A percentile compares a stretch with the other conserved stretches of the same genome.
These are phyloP conservation scores for Rhamnusium bicolor DNA, from an alignment of 2,888 invertebrate genomes.

Conservation along the genomic window DNA sequence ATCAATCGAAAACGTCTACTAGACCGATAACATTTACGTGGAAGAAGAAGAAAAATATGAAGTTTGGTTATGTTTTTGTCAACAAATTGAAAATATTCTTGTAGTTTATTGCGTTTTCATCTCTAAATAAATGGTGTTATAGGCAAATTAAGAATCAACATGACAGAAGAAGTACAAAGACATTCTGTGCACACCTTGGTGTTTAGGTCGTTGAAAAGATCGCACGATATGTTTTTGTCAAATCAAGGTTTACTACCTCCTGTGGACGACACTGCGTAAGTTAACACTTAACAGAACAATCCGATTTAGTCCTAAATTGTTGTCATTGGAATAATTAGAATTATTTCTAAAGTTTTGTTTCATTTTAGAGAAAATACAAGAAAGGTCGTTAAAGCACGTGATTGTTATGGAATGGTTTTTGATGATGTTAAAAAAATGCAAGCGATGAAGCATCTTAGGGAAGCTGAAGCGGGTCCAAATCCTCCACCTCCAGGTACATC, in stretches of 20 bases:
- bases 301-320: neutral
- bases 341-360: neutral
- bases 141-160: constrained; percentile 59
- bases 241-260: constrained; percentile 91
- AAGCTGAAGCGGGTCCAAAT: constrained; percentile 71
- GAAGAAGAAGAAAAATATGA: too few relatives aligned
- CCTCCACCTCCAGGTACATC: constrained; percentile 70
- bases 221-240: constrained; percentile 97
- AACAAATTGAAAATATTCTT: neutral
- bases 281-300: constrained; percentile 53
- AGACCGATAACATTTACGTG: too few relatives aligned
- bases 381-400: constrained; percentile 83
- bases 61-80: neutral
- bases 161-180: constrained; percentile 90
- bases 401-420: constrained; percentile 90
- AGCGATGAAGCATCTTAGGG: constrained; percentile 74
- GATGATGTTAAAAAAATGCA: constrained; percentile 82
- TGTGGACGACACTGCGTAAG: constrained; percentile 88
- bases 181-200: constrained; percentile 98
- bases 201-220: constrained; percentile 96
- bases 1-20: too few relatives aligned
- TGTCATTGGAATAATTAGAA: neutral
- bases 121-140: neutral
- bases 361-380: constrained; percentile 78
- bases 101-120: too few relatives aligned